Evolutionary conservation across 1,140 invertebrate genomes (phyloP).

Genomic region (Samia ricini): DNA sequence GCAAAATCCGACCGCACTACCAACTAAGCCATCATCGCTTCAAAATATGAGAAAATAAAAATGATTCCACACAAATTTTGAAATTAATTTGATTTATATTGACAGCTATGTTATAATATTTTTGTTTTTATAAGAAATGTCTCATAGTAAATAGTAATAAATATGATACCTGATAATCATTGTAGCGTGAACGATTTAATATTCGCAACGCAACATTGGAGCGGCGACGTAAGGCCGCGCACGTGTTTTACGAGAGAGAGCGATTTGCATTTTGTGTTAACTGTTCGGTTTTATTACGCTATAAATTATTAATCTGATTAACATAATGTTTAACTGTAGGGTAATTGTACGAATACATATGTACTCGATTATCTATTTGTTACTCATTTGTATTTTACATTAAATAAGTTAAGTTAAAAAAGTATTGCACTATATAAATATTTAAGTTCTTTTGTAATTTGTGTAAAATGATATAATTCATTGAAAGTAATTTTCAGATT

Average conservation of each 20-base stretch:
- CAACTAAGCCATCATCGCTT: no score
- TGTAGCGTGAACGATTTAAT: slow-evolving; percentile 31
- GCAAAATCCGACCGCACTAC: no score
- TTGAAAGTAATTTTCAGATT: no score
- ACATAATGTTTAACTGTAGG: neutral
- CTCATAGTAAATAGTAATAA: slow-evolving; percentile 10
- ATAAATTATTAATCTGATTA: neutral
- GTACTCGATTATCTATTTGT: neutral
- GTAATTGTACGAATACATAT: neutral
- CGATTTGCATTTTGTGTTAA: neutral
- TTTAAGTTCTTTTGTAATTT: neutral
- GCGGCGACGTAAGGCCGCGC: slow-evolving; percentile 13
- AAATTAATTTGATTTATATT: no score
- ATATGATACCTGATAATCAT: slow-evolving; percentile 18
- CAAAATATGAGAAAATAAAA: no score
- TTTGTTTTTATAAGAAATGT: neutral
- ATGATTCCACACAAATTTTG: no score
- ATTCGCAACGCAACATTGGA: slow-evolving; percentile 18
- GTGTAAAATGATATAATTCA: no score
- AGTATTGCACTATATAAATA: neutral
- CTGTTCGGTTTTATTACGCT: neutral
- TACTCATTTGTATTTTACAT: no score
- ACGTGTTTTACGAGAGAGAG: neutral
- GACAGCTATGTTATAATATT: neutral
- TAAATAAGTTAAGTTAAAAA: neutral